Percentiles rank a stretch among this genome's conserved stretches.
Evolutionary conservation across 2,113 vertebrate species (phyloP).

Genomic region (Machaerirhynchus nigripectus): DNA sequence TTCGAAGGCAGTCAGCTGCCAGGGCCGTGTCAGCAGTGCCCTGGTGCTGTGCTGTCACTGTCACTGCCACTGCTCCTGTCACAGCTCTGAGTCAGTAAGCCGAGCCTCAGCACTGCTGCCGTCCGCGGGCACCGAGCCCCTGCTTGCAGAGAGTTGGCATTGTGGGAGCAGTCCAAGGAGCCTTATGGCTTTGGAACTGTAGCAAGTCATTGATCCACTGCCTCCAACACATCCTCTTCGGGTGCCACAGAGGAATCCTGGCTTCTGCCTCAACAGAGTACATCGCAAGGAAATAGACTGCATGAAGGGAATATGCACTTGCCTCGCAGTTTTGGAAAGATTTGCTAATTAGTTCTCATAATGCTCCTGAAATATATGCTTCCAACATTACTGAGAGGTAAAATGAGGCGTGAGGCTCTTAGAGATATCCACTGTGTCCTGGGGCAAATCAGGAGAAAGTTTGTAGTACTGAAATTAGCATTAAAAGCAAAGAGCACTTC

Average conservation of each 20-base stretch:
- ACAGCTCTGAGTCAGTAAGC: not conserved
- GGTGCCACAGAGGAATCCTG: slow-evolving; percentile 19
- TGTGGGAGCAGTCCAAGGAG: not conserved
- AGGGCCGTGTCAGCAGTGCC: not conserved
- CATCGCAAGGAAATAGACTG: not conserved
- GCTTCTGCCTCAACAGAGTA: not conserved
- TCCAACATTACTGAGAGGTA: slow-evolving; percentile 25
- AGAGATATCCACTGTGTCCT: not conserved
- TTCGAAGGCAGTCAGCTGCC: not conserved
- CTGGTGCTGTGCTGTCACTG: not conserved
- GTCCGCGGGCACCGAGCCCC: not conserved
- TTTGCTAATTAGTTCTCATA: slow-evolving; percentile 43
- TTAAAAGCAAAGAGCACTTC: not conserved
- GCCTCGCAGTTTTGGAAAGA: slow-evolving; percentile 11
- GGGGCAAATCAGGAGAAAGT: not conserved
- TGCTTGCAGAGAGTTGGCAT: not conserved
- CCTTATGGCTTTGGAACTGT: not conserved
- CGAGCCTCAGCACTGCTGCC: not conserved
- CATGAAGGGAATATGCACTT: not conserved
- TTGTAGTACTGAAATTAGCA: not conserved
- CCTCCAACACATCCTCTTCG: not conserved
- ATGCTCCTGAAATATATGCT: slow-evolving; percentile 30
- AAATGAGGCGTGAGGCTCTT: slow-evolving; percentile 28
- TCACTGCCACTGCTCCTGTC: not conserved
- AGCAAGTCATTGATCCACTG: slow-evolving; percentile 21